phyloP scores from a whole-genome alignment of 37 sponge, comb jelly and placozoan species.

The Halisarca cf. caerulea region DNA sequence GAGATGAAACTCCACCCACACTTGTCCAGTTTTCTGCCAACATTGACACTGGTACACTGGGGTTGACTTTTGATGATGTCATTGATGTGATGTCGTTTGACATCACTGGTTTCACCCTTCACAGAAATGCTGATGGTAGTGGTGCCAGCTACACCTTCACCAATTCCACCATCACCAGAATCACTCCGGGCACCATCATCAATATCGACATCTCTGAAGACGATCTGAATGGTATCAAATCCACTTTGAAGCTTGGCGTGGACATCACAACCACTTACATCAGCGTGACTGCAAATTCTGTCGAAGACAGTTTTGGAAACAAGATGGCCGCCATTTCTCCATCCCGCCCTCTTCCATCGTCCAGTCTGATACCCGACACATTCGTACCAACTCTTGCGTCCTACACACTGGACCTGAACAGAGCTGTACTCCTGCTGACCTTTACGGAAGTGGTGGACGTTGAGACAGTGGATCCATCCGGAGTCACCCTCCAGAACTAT shows the following conservation, averaged over 20 bases:
- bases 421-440: conserved; percentile 27
- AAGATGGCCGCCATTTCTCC: conserved; percentile 11
- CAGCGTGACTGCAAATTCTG: conserved; percentile 27
- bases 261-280: conserved; percentile 73
- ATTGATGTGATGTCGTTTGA: conserved; percentile 65
- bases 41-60: conserved; percentile 61
- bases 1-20: conserved; percentile 52
- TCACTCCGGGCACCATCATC: conserved; percentile 53
- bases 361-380: conserved; percentile 30
- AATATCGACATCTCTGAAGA: conserved; percentile 26
- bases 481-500: conserved; percentile 65
- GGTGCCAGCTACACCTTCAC: conserved; percentile 13
- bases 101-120: conserved; percentile 51
- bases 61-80: conserved; percentile 76
- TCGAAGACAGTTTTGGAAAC: conserved; percentile 63
- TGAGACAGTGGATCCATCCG: conserved; percentile 41
- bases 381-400: conserved; percentile 20
- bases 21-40: conserved; percentile 65
- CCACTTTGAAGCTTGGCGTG: conserved; percentile 50
- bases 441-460: conserved; percentile 54
- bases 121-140: conserved; percentile 26
- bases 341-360: conserved; percentile 21
- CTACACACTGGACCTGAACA: conserved; percentile 51
- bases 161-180: conserved; percentile 32
- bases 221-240: conserved; percentile 80